phyloP scores from a whole-genome alignment of 2,888 invertebrate genomes.

The Operophtera brumata region DNA sequence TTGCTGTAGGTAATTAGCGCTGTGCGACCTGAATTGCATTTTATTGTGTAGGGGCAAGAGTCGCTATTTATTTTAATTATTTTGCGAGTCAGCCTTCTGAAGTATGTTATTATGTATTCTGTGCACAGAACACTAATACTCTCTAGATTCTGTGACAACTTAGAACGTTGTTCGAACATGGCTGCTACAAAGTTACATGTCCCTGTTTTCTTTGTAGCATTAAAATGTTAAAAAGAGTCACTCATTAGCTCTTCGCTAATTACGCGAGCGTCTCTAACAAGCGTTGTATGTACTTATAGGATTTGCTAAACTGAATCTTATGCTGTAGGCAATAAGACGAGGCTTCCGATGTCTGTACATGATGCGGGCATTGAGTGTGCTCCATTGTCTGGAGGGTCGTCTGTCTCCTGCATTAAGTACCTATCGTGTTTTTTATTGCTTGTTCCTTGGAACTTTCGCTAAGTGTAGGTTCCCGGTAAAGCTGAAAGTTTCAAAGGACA shows the following conservation, averaged over 20 bases:
- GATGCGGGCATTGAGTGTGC: slow-evolving; percentile 67
- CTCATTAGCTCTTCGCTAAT: slow-evolving; percentile 51
- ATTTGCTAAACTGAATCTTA: slow-evolving; percentile 23
- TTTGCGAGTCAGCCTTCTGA: too few species aligned
- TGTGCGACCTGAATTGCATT: too few species aligned
- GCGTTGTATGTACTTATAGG: slow-evolving; percentile 21
- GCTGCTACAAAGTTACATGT: neutral
- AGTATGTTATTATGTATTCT: too few species aligned
- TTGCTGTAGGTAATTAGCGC: too few species aligned
- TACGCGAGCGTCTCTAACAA: slow-evolving; percentile 54
- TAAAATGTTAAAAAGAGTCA: slow-evolving; percentile 35
- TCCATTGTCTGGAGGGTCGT: slow-evolving; percentile 70
- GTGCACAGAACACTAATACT: too few species aligned
- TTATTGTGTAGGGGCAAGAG: too few species aligned
- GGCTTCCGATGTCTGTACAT: slow-evolving; percentile 37
- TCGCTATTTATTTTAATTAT: too few species aligned
- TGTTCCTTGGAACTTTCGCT: slow-evolving; percentile 44
- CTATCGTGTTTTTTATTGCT: slow-evolving; percentile 62
- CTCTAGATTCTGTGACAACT: too few species aligned
- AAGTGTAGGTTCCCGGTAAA: slow-evolving; percentile 6
- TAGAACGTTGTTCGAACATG: neutral
- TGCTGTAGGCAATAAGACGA: slow-evolving; percentile 15
- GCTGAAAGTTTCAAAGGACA: slow-evolving; percentile 6
- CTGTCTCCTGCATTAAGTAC: slow-evolving; percentile 67
- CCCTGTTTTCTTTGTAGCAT: slow-evolving; percentile 19